phyloP scores from a whole-genome alignment of 1,140 invertebrate genomes.

The Macrobrachium nipponense region DNA sequence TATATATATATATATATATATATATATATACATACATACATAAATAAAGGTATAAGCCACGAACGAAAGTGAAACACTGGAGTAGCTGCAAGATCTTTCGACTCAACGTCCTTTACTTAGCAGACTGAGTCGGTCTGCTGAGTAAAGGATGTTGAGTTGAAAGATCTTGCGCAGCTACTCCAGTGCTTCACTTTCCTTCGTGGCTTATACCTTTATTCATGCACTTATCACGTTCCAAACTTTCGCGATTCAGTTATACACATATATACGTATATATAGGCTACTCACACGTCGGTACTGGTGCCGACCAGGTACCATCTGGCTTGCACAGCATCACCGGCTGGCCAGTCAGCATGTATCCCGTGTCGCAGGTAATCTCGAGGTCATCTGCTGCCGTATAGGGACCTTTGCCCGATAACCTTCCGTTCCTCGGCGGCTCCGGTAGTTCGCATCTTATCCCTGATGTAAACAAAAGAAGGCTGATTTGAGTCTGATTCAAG shows the following conservation, averaged over 20 bases:
- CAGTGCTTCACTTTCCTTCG: too few relatives aligned
- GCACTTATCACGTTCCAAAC: too few relatives aligned
- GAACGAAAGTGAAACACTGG: too few relatives aligned
- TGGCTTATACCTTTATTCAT: too few relatives aligned
- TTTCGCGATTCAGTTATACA: too few relatives aligned
- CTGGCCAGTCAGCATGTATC: constrained; percentile 88
- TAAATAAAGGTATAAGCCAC: too few relatives aligned
- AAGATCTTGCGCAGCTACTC: too few relatives aligned
- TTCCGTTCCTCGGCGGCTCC: constrained; percentile 64
- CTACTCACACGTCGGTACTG: constrained; percentile 83
- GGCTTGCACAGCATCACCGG: constrained; percentile 88
- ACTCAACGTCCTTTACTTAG: too few relatives aligned
- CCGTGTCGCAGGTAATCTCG: constrained; percentile 86
- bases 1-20: background rate
- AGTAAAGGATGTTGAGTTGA: too few relatives aligned
- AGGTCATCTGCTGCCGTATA: constrained; percentile 86
- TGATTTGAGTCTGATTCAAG: constrained; percentile 74
- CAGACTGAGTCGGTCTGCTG: too few relatives aligned
- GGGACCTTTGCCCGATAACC: constrained; percentile 76
- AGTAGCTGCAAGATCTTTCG: too few relatives aligned
- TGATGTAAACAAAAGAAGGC: background rate
- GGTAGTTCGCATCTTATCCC: background rate
- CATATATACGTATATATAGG: background rate
- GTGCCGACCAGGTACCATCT: constrained; percentile 86
- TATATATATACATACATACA: background rate